phyloP scores from a whole-genome alignment of 2,888 invertebrate species.

The Chrysodeixis includens region DNA sequence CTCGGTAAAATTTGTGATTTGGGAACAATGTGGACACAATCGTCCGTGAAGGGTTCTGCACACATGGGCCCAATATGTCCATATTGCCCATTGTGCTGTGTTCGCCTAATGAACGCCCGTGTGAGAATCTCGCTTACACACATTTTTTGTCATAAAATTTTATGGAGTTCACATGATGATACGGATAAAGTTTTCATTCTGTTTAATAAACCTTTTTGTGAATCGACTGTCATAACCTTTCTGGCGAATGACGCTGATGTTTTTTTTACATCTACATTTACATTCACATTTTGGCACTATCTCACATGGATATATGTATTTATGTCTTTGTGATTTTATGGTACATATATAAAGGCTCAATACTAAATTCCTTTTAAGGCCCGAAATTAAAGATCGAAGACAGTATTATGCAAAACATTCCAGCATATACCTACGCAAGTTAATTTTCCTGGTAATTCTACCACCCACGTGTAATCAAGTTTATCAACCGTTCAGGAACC shows the following conservation, averaged over 20 bases:
- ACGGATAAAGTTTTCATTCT: slow-evolving; percentile 31
- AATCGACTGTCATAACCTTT: neutral
- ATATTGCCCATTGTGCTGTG: slow-evolving; percentile 71
- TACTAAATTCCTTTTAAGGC: neutral
- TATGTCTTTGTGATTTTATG: no score
- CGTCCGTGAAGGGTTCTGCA: slow-evolving; percentile 80
- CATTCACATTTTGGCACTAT: neutral
- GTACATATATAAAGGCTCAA: neutral
- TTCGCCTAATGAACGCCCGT: slow-evolving; percentile 76
- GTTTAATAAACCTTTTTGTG: slow-evolving; percentile 7
- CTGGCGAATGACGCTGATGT: neutral
- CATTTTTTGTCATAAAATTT: slow-evolving; percentile 54
- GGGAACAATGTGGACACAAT: slow-evolving; percentile 77
- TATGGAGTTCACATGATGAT: slow-evolving; percentile 57
- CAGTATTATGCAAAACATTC: neutral
- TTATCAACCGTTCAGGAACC: neutral
- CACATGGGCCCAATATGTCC: slow-evolving; percentile 86
- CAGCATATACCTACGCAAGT: neutral
- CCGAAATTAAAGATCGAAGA: neutral
- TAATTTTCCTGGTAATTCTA: slow-evolving; percentile 4
- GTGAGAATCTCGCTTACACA: slow-evolving; percentile 68
- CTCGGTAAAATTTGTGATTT: slow-evolving; percentile 77
- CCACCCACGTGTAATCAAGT: neutral
- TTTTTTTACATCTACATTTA: neutral
- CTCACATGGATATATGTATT: neutral